Evolutionary conservation across 2,888 invertebrate genomes (phyloP), one percentile per base, ranked within the genome.

Genomic region (Drosophila vallismaia): DNA sequence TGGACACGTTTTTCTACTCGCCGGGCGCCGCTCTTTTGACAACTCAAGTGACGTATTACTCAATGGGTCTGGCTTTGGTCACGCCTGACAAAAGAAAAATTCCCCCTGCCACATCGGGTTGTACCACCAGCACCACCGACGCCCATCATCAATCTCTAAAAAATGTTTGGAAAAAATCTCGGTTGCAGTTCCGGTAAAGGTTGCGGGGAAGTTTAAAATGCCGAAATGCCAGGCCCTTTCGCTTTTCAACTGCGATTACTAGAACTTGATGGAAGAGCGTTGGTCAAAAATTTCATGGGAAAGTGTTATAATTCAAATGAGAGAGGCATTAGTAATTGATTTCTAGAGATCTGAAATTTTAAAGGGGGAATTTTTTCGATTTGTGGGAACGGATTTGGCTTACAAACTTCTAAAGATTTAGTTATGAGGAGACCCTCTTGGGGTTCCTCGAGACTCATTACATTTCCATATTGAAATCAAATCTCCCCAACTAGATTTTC

Each of bases 241-340:
- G 82, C 81, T 84, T 81, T 81, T 82, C 80, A 82, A 72, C 77
- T 75, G 49, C 60, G 60, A 60, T 60, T 62, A 62, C 40, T 7
- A 42, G 69, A 71, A 64, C 55, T 79, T 79, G 86, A 85, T 85
- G 50, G 82, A 70, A 40, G 82, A 71, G 29, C 69, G 71, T 64
- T 60, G 71, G 45, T 66, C 52, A 42, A 56, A 33, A 54, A 73
- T 71, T 85, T 83, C 80, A 83, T 83, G 83, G 83, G 83, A 83
- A 83, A 85, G 86, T 83, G 83, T 78, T 85, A 82, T 83, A 86
- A 86, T 82, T 82, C 68, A 78, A 77, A 85, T 76, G 68, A 62
- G 71, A 75, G 51, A 64, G 63, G 49, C 70, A 58, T 51, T 36
- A 19, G 50, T 71, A 84, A 81, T 84, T 84, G 79, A 74, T 77